A percentile compares a stretch with the other conserved stretches of the same genome.
Conservation (phyloP, 2,113 vertebrate species). For the Scartelaos histophorus region DNA sequence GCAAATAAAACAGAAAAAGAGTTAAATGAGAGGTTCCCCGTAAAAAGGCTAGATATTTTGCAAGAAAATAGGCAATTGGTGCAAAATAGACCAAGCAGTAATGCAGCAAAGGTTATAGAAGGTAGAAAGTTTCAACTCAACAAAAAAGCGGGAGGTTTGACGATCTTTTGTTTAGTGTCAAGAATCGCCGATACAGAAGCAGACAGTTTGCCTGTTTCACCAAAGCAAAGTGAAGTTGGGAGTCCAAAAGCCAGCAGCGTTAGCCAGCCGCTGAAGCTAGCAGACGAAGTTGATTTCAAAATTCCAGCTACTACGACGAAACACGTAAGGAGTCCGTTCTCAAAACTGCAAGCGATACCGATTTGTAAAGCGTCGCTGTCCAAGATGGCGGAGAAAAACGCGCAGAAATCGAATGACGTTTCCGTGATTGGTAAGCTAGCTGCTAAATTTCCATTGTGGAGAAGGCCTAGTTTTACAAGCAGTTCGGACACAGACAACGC, state of each 20-base stretch:
- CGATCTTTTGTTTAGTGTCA: constrained; percentile 79
- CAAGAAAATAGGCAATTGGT: constrained; percentile 2
- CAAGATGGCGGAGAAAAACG: constrained; percentile 21
- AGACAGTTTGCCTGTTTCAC: constrained; percentile 36
- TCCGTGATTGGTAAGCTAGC: constrained; percentile 20
- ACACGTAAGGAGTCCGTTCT: neutral
- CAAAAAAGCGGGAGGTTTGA: constrained; percentile 66
- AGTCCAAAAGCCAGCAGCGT: neutral
- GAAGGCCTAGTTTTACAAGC: constrained; percentile 61
- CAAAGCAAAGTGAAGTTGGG: constrained; percentile 16
- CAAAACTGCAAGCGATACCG: constrained; percentile 5
- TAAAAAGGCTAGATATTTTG: constrained; percentile 47
- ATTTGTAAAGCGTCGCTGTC: constrained; percentile 28
- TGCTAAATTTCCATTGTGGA: constrained; percentile 73
- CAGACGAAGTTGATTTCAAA: constrained; percentile 69
- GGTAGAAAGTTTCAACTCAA: constrained; percentile 56
- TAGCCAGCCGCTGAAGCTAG: constrained; percentile 37
- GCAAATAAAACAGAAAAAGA: constrained; percentile 36
- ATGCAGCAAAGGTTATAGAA: constrained; percentile 53
- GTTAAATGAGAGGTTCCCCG: constrained; percentile 16
- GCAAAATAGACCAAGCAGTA: constrained; percentile 10
- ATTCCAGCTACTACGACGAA: neutral
- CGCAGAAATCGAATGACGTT: constrained; percentile 4
- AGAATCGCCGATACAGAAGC: constrained; percentile 48
- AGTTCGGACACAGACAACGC: constrained; percentile 28